A percentile compares a stretch with the other conserved stretches of the same genome.
Evolutionary conservation across 92 coral and sea anemone species (phyloP).

Genomic region (Palythoa caribaeorum): DNA sequence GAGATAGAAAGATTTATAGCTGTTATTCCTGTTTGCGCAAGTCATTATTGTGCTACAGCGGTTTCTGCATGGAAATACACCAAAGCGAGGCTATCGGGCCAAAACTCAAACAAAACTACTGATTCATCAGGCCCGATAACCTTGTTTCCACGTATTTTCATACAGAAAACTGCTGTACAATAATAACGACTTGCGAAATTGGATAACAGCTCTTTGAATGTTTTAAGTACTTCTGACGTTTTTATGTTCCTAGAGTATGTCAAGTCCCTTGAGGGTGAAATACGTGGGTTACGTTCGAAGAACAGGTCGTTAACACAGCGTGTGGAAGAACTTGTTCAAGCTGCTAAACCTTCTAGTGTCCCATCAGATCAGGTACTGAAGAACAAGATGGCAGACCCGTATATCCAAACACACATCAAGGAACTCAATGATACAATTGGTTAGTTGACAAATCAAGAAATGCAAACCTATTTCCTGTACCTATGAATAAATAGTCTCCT

Average conservation of each 20-base stretch:
- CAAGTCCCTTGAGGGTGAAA: conserved; percentile 85
- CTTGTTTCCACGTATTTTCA: too few species aligned
- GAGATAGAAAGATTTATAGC: too few species aligned
- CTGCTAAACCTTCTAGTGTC: conserved; percentile 56
- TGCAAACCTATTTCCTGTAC: not conserved
- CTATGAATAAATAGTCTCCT: too few species aligned
- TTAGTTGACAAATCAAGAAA: conserved; percentile 23
- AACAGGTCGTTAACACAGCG: conserved; percentile 83
- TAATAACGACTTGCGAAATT: too few species aligned
- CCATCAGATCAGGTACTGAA: conserved; percentile 35
- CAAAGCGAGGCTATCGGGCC: too few species aligned
- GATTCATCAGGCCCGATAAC: too few species aligned
- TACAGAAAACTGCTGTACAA: too few species aligned
- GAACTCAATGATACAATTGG: conserved; percentile 90
- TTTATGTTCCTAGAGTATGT: conserved; percentile 76
- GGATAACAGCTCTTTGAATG: not conserved
- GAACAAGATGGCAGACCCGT: conserved; percentile 70
- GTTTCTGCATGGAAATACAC: too few species aligned
- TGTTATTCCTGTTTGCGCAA: too few species aligned
- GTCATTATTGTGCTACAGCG: too few species aligned
- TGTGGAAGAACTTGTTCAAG: conserved; percentile 57
- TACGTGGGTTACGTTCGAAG: conserved; percentile 83
- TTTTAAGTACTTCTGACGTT: not conserved
- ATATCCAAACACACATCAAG: conserved; percentile 82
- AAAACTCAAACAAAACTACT: not conserved